Evolutionary conservation across 2,888 invertebrate genomes (phyloP), one percentile per base, ranked within the genome.

Genomic region (Dryocosmus kuriphilus): DNA sequence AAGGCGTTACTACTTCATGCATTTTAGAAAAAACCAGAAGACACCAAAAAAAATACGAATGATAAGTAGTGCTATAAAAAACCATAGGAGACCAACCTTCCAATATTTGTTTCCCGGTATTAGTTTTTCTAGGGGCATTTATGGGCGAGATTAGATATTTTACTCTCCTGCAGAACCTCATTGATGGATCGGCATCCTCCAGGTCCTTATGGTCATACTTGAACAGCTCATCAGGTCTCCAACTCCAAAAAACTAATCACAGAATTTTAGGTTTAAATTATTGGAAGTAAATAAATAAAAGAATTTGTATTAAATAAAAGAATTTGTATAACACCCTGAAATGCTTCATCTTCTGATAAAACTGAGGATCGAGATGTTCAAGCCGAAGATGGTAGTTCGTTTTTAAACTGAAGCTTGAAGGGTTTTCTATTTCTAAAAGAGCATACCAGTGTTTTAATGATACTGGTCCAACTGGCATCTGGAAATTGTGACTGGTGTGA

Each of bases 401-500:
- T 77, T 81, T 81, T 65, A 81, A 51, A 60, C 77, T 75, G 22
- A 80, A 80, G 63, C 27, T 74, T 62, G 41, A 61, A 38, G 24
- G 24, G 24, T 16, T 57, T 22, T 57, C 57, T 22, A 57, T 57
- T 14, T 30, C n/a, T 19, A 80, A 11, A 0, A 82, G 35, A 22
- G 79, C 76, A 60, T 75, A 65, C 81, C 81, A 82, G 61, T 82
- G 83, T 24, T 41, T 51, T 27, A 71, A 30, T 55, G 77, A 74
- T 7, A 81, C 24, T 9, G 22, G 74, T 57, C 80, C 81, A 61
- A 74, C 75, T 11, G 81, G 80, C 14, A 80, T 81, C 80, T 81
- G 46, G 11, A 74, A 76, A 24, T 38, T 63, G 30, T 75, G 7
- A 51, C 22, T 63, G n/a, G n/a, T n/a, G n/a, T n/a, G n/a, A n/a